A percentile compares a stretch with the other conserved stretches of the same genome.
Evolutionary conservation across 2,113 vertebrate species (phyloP).

Genomic region (Sterrhoptilus dennistouni): DNA sequence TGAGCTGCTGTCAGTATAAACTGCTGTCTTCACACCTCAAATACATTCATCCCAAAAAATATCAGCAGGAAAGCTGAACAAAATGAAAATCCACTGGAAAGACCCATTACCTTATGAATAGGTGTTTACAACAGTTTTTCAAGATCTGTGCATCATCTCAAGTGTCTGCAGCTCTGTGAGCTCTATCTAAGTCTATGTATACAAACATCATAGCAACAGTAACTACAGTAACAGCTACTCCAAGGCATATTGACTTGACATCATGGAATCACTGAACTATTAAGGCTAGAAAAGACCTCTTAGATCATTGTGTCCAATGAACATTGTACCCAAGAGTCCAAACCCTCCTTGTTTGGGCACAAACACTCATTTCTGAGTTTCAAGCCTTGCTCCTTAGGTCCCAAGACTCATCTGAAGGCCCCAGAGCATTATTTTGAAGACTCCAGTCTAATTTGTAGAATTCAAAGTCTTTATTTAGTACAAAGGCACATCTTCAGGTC

Average conservation of each 20-base stretch:
- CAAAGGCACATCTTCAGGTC: background rate
- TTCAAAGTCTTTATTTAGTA: background rate
- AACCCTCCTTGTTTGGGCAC: background rate
- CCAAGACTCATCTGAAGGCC: background rate
- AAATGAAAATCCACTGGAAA: background rate
- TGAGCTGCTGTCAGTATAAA: background rate
- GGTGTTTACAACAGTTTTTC: background rate
- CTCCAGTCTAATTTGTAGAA: background rate
- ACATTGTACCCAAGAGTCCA: background rate
- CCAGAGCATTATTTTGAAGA: background rate
- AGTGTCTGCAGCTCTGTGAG: background rate
- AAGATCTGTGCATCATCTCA: background rate
- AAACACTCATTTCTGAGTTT: background rate
- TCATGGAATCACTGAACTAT: background rate
- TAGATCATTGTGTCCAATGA: background rate
- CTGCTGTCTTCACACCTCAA: background rate
- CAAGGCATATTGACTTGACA: background rate
- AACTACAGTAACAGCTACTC: background rate
- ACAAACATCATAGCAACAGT: constrained; percentile 1
- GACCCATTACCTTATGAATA: background rate
- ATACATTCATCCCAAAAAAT: background rate
- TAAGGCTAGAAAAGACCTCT: background rate
- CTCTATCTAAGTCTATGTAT: background rate
- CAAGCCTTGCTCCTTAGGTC: background rate
- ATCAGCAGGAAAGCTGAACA: background rate